A percentile compares a stretch with the other conserved stretches of the same genome.
These are phyloP conservation scores for Hippasteria phrygiana DNA, from an alignment of 53 echinoderm and acorn worm genomes.

Conservation along the genomic window DNA sequence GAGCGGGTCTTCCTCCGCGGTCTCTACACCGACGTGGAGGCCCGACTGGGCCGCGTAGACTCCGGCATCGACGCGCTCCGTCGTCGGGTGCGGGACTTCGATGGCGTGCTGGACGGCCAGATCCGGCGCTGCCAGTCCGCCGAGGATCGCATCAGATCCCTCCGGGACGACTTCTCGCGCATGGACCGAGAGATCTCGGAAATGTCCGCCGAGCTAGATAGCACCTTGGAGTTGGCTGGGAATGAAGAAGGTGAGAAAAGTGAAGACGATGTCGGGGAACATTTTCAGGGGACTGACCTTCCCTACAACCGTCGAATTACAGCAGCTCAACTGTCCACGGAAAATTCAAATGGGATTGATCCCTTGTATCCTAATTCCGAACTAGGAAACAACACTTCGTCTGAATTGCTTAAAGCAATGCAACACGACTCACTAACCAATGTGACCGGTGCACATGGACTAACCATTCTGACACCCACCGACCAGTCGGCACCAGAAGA, in stretches of 20 bases:
- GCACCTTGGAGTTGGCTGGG: not conserved
- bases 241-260: not conserved
- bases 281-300: not conserved
- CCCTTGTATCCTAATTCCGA: not conserved
- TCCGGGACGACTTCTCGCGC: constrained; percentile 46
- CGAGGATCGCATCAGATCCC: constrained; percentile 46
- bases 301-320: not conserved
- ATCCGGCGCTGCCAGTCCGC: constrained; percentile 45
- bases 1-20: constrained; percentile 26
- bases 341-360: not conserved
- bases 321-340: not conserved
- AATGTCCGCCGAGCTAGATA: constrained; percentile 40
- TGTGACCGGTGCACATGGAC: not conserved
- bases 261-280: not conserved
- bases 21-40: constrained; percentile 50
- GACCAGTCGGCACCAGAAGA: not conserved
- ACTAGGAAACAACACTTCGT: not conserved
- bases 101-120: constrained; percentile 47
- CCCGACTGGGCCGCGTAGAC: constrained; percentile 52
- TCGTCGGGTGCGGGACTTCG: constrained; percentile 44
- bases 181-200: constrained; percentile 51
- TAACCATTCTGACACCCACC: not conserved
- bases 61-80: constrained; percentile 48
- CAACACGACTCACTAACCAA: not conserved
- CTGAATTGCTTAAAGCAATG: not conserved